Percentiles rank a stretch among this genome's conserved stretches.
phyloP scores from a whole-genome alignment of 2,888 invertebrate species.

The Tenthredo scrophulariae region DNA sequence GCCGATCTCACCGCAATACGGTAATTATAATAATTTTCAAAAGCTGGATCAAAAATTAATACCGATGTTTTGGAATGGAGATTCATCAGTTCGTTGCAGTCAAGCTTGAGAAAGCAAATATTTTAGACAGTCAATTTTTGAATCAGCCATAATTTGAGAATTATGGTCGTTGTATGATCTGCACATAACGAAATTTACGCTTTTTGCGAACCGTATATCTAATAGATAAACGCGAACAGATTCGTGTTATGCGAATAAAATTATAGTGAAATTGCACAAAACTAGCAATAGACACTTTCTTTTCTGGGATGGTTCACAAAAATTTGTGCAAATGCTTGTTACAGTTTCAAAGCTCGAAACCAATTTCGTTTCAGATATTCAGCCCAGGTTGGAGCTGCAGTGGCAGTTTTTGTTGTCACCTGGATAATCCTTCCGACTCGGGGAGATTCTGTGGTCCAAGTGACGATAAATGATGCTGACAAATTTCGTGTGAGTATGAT shows the following conservation, averaged over 20 bases:
- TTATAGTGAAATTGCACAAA: no score
- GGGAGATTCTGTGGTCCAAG: constrained; percentile 75
- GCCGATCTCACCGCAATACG: constrained; percentile 90
- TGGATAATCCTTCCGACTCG: constrained; percentile 85
- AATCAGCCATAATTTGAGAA: not conserved
- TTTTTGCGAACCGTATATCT: not conserved
- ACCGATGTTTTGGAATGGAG: not conserved
- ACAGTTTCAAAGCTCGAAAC: not conserved
- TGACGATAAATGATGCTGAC: constrained; percentile 85
- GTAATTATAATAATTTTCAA: constrained; percentile 76
- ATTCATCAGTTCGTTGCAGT: no score
- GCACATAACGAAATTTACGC: not conserved
- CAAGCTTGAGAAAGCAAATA: not conserved
- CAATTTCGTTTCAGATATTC: constrained; percentile 86
- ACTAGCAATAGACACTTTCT: not conserved
- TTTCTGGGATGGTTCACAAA: not conserved
- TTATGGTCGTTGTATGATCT: not conserved
- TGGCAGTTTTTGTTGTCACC: constrained; percentile 90
- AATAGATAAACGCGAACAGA: not conserved
- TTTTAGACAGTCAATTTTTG: not conserved
- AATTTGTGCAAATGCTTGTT: not conserved
- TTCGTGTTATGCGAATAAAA: not conserved
- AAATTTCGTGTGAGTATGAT: constrained; percentile 84
- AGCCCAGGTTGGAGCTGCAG: constrained; percentile 92
- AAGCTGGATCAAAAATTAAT: not conserved